Conservation (phyloP, 2,888 invertebrate species). For the Calameuta pallipes region DNA sequence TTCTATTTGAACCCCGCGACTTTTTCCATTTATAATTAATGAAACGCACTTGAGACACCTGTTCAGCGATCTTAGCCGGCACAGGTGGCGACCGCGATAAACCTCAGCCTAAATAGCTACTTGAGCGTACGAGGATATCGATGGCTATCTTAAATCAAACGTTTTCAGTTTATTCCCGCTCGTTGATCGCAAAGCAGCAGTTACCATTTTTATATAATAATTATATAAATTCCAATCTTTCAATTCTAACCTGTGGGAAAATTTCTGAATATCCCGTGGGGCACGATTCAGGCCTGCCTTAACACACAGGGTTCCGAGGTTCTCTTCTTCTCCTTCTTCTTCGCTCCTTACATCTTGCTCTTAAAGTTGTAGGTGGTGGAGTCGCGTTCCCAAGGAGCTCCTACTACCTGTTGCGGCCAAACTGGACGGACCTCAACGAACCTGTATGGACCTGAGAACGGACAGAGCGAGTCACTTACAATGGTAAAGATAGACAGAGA, state of each 20-base stretch:
- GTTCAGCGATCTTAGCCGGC: conserved; percentile 48
- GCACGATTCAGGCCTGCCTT: background rate
- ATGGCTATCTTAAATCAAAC: background rate
- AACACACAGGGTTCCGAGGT: conserved; percentile 5
- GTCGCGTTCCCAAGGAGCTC: conserved; percentile 27
- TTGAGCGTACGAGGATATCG: background rate
- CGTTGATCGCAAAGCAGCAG: background rate
- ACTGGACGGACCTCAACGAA: background rate
- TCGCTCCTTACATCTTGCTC: conserved; percentile 25
- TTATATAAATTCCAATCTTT: background rate
- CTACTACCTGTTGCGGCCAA: conserved; percentile 35
- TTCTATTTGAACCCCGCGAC: conserved; percentile 23
- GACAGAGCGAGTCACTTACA: background rate
- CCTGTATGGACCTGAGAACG: conserved; percentile 1
- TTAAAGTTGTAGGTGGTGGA: conserved; percentile 27
- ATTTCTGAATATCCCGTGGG: background rate
- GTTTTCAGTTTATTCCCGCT: background rate
- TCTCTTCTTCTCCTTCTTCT: conserved; percentile 34
- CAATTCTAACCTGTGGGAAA: background rate
- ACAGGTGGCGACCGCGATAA: conserved; percentile 52
- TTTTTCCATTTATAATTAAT: conserved; percentile 55
- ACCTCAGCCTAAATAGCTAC: conserved; percentile 23
- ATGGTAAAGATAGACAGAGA: background rate
- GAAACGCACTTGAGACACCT: conserved; percentile 55
- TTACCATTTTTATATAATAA: background rate